Evolutionary conservation across 2,797 vertebrate species (phyloP).

Genomic region (Neosilurus hyrtlii): DNA sequence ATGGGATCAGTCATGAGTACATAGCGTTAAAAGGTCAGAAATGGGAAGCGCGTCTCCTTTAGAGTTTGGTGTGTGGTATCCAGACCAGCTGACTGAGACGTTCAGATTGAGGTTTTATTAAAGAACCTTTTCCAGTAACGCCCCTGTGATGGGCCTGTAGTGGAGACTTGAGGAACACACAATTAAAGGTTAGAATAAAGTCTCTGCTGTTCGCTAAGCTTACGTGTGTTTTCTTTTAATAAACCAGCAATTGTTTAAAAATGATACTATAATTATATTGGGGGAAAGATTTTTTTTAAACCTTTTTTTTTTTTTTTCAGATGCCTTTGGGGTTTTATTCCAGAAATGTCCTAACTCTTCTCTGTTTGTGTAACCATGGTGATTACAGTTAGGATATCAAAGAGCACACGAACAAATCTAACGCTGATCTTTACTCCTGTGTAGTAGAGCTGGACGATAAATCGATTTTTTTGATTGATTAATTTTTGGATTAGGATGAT

Average conservation of each 20-base stretch:
- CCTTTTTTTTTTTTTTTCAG: neutral
- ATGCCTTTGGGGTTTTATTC: neutral
- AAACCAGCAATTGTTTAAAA: neutral
- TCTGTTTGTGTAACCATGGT: neutral
- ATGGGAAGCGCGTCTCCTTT: conserved; percentile 28
- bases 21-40: conserved; percentile 23
- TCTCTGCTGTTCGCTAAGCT: neutral
- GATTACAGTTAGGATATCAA: neutral
- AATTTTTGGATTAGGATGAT: no score
- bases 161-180: neutral
- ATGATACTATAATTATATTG: neutral
- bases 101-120: conserved; percentile 8
- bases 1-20: conserved; percentile 11
- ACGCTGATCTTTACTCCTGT: neutral
- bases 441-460: no score
- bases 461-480: no score
- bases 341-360: neutral
- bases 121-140: conserved; percentile 8
- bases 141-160: neutral
- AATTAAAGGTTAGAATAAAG: neutral
- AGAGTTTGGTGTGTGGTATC: conserved; percentile 24
- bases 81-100: conserved; percentile 16
- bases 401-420: no score
- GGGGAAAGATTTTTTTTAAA: neutral
- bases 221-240: neutral